Evolutionary conservation across 2,113 vertebrate genomes (phyloP).

Genomic region (Mesembrinibis cayennensis): DNA sequence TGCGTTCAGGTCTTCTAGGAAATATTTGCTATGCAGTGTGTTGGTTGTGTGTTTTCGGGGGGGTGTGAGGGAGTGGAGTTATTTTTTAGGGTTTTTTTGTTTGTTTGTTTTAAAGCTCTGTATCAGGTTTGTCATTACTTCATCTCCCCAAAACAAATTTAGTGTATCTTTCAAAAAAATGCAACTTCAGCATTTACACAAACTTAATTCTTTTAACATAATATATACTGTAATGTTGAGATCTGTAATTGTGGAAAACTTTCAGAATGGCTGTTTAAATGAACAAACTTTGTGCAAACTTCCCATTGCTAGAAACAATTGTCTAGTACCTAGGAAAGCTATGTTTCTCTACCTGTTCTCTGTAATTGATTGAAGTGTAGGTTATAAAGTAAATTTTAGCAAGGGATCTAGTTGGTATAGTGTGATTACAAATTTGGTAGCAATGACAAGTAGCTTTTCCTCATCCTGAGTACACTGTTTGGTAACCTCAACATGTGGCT

Average conservation of each 20-base stretch:
- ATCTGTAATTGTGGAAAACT: neutral
- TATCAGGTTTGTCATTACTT: neutral
- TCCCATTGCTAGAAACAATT: neutral
- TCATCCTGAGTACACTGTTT: neutral
- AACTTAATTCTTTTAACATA: neutral
- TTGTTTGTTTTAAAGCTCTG: neutral
- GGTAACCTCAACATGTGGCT: neutral
- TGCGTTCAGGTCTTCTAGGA: neutral
- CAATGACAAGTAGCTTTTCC: neutral
- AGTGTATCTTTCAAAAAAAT: neutral
- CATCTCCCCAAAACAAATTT: neutral
- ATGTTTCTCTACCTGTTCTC: neutral
- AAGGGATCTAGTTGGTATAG: neutral
- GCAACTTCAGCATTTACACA: neutral
- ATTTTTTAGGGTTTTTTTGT: neutral
- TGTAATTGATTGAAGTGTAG: neutral
- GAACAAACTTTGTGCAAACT: neutral
- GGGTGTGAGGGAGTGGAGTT: accelerated
- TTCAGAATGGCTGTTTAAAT: neutral
- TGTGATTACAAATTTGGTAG: neutral
- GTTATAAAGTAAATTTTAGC: neutral
- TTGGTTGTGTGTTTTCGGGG: neutral
- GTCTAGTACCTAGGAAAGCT: neutral
- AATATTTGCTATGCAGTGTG: neutral
- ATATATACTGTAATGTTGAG: neutral